A percentile compares a stretch with the other conserved stretches of the same genome.
Evolutionary conservation across 2,113 vertebrate genomes (phyloP).

Genomic region (Lonchura striata): DNA sequence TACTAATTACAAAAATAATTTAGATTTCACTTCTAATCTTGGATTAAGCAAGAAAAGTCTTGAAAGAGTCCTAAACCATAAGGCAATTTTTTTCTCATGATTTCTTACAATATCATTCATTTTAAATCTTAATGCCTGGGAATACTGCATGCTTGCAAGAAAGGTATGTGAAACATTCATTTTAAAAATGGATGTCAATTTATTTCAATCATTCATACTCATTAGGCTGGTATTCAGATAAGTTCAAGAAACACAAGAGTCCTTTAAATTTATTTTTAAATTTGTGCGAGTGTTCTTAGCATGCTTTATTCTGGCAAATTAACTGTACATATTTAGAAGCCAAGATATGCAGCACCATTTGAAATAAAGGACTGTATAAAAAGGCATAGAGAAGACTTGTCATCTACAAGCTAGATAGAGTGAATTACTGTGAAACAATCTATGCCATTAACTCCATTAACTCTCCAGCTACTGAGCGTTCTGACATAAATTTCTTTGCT

Average conservation of each 20-base stretch:
- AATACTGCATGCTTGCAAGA: neutral
- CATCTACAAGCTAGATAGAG: neutral
- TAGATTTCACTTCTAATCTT: neutral
- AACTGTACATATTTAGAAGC: neutral
- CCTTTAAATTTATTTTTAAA: neutral
- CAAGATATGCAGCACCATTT: neutral
- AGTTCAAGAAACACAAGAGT: neutral
- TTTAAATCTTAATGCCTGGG: neutral
- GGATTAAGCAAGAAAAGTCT: neutral
- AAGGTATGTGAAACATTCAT: neutral
- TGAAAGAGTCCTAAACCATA: neutral
- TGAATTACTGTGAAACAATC: neutral
- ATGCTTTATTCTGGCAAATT: neutral
- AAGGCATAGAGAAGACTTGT: neutral
- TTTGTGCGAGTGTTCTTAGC: neutral
- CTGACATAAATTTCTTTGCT: neutral
- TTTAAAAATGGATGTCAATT: neutral
- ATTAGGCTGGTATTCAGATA: neutral
- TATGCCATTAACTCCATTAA: conserved; percentile 36
- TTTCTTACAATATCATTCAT: neutral
- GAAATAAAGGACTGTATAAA: neutral
- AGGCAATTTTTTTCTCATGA: neutral
- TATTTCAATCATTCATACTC: neutral
- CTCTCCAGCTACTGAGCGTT: neutral
- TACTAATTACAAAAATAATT: neutral